Conservation (phyloP, 1,140 invertebrate genomes). For the Papilio aristodemus region DNA sequence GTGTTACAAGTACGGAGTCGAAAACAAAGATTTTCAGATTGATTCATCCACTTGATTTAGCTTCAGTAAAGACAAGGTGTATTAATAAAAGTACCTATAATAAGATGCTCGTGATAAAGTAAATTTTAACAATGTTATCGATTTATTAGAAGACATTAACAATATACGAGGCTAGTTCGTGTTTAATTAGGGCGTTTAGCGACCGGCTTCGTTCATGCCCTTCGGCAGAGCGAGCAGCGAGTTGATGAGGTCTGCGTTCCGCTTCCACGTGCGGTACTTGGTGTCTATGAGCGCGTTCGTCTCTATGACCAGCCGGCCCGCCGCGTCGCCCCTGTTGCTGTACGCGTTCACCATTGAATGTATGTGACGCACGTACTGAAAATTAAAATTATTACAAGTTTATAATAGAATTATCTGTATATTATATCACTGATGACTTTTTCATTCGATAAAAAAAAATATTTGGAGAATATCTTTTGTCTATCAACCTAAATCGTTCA, state of each 20-base stretch:
- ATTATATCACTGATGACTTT: no score
- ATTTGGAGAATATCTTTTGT: no score
- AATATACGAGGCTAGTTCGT: slow-evolving; percentile 12
- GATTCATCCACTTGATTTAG: no score
- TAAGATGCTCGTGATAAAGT: not conserved
- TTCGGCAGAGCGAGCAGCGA: slow-evolving; percentile 86
- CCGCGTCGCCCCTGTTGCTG: slow-evolving; percentile 36
- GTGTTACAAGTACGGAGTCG: no score
- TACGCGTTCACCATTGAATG: slow-evolving; percentile 54
- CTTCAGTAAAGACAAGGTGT: no score
- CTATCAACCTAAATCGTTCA: no score
- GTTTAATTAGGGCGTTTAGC: slow-evolving; percentile 51
- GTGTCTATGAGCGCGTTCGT: slow-evolving; percentile 53
- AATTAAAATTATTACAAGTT: slow-evolving; percentile 24
- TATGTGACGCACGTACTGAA: slow-evolving; percentile 53
- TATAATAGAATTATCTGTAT: not conserved
- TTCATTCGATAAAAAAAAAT: no score
- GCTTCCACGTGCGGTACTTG: slow-evolving; percentile 76
- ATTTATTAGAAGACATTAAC: slow-evolving; percentile 31
- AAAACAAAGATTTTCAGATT: no score
- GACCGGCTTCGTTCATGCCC: slow-evolving; percentile 86
- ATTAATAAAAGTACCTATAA: no score
- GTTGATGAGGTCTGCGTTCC: slow-evolving; percentile 88
- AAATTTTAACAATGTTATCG: slow-evolving; percentile 20
- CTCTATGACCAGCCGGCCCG: slow-evolving; percentile 38